A percentile compares a stretch with the other conserved stretches of the same genome.
These are phyloP conservation scores for Drosophila dunni DNA, from an alignment of 1,140 invertebrate genomes.

Conservation along the genomic window DNA sequence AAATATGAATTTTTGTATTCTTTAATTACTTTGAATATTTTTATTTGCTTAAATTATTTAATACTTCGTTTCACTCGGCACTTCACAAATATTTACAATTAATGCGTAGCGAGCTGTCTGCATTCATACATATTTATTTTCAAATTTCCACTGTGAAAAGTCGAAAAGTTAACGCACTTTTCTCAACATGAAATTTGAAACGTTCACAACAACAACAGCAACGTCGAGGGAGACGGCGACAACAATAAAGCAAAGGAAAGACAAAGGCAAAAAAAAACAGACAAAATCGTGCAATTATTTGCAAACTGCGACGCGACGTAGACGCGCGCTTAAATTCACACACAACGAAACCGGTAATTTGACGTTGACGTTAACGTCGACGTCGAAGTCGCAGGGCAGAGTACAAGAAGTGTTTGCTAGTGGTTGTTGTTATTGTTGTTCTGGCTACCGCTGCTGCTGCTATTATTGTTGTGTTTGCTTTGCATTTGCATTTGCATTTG, in stretches of 20 bases:
- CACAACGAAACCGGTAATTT: conserved; percentile 67
- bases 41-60: conserved; percentile 15
- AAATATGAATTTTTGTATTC: conserved; percentile 14
- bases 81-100: conserved; percentile 18
- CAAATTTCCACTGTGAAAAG: conserved; percentile 19
- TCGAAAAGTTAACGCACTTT: conserved; percentile 75
- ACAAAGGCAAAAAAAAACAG: conserved; percentile 15
- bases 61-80: conserved; percentile 9
- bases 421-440: conserved; percentile 22
- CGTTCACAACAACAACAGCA: conserved; percentile 22
- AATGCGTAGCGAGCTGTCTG: conserved; percentile 29
- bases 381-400: conserved; percentile 31
- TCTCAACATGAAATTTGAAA: conserved; percentile 49
- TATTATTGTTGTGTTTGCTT: conserved; percentile 41
- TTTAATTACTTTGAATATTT: conserved; percentile 22
- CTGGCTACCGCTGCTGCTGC: conserved; percentile 27
- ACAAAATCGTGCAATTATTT: conserved; percentile 57
- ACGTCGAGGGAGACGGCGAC: no score
- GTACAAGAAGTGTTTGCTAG: conserved; percentile 27
- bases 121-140: conserved; percentile 8
- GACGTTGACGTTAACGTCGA: conserved; percentile 13
- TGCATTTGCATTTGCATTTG: conserved; percentile 39
- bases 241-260: conserved; percentile 21
- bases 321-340: conserved; percentile 64
- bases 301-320: conserved; percentile 32